phyloP scores from a whole-genome alignment of 2,113 vertebrate species.

The Taxidea taxus region DNA sequence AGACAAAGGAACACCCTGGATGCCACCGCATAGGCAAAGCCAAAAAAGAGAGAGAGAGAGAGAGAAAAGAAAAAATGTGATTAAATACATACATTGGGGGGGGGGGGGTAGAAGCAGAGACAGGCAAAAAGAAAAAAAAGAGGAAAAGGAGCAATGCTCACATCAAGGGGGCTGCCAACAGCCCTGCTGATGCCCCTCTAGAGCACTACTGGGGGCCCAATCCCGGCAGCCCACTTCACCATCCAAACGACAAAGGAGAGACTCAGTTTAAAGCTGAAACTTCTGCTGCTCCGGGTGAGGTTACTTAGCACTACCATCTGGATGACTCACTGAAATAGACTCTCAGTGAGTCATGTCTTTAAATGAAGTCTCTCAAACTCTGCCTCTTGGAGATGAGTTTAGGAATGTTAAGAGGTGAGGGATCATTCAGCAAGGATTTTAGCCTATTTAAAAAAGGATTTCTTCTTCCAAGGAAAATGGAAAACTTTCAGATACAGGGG shows the following conservation, averaged over 20 bases:
- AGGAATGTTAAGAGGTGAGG: not conserved
- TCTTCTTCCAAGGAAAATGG: slow-evolving; percentile 40
- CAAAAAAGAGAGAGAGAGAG: not conserved
- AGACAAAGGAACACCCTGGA: slow-evolving; percentile 31
- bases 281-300: not conserved
- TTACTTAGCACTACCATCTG: not conserved
- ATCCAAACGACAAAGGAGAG: not conserved
- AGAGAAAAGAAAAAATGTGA: not conserved
- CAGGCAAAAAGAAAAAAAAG: not conserved
- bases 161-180: not conserved
- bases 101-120: not conserved
- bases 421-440: slow-evolving; percentile 21
- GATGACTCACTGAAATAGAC: slow-evolving; percentile 36
- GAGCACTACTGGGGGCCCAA: not conserved
- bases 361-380: slow-evolving; percentile 36
- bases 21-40: slow-evolving; percentile 24
- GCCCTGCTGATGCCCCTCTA: not conserved
- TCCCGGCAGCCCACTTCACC: not conserved
- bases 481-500: not conserved
- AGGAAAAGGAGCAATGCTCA: not conserved
- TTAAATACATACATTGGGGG: not conserved
- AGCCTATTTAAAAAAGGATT: not conserved
- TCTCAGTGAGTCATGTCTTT: slow-evolving; percentile 21
- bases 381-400: not conserved
- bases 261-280: not conserved